Base-by-base conservation (phyloP, 1,140 invertebrate species). In the Himalopsyche phryganea region DNA sequence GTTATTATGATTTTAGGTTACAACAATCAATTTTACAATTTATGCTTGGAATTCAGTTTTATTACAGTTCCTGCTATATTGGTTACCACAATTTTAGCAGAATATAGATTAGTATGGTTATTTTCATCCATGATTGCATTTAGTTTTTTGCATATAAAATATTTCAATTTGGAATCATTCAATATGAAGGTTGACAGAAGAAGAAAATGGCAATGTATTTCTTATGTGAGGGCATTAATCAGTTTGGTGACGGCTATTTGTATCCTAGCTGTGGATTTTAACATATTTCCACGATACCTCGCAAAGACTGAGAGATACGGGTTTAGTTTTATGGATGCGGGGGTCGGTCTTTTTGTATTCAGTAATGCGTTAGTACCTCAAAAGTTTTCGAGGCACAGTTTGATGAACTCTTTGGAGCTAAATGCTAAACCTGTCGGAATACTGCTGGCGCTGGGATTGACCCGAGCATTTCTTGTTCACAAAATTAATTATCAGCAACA, bases 201-300 rank as follows among this genome's bases (percentile, higher is more conserved):
- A 42, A 66, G 67, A 49, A 77, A 69, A 66, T 71, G 76, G 51
- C 66, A 77, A 23, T 86, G 81, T 58, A 73, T 91, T 52, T 85
- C 87, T 9, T 84, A 85, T 66, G 84, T 84, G 53, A 76, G 90
- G 63, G 82, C 85, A 0, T 74, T 85, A 4, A 83, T 88, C 0
- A 89, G 89, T 67, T 69, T 94, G 9, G 77, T 87, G 35, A 93
- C 94, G 17, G 81, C 82, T 1, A 79, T 94, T 58, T 89, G 85
- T 61, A 98, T 98, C 65, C 74, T 98, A 23, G 94, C 91, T 13
- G 93, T 98, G 0, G 96, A 98, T 78, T 98, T 98, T 74, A 76
- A 75, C 15, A 76, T 89, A 28, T 98, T 94, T 75, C 94, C 95
- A 1, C 73, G 87, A 36, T 77, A 83, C 55, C 89, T 92, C 72